Conservation (phyloP, 2,113 vertebrate species). For the Phoenicopterus ruber region DNA sequence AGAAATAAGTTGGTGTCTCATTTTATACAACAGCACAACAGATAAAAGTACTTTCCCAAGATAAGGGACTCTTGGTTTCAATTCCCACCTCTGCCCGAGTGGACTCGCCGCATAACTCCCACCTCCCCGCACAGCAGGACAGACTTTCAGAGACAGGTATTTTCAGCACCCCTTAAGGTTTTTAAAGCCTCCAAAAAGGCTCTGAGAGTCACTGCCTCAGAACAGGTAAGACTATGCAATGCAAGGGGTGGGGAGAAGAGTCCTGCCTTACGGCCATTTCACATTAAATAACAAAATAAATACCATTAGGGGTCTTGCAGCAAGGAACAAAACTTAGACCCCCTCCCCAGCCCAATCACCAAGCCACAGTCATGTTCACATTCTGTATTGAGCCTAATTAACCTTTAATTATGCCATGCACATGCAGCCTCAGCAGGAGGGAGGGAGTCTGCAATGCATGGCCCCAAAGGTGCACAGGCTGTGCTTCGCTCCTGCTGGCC, state of each 20-base stretch:
- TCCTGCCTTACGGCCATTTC: neutral
- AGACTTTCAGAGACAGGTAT: neutral
- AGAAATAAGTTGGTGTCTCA: neutral
- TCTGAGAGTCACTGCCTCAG: neutral
- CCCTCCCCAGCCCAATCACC: neutral
- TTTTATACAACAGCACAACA: neutral
- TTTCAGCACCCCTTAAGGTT: neutral
- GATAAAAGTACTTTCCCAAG: neutral
- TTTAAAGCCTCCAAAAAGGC: neutral
- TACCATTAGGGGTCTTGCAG: neutral
- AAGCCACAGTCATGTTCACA: neutral
- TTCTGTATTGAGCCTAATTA: neutral
- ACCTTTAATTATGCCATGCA: neutral
- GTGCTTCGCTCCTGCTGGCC: neutral
- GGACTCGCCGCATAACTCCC: rapidly evolving
- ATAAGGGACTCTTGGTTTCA: rapidly evolving
- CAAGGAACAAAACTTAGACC: neutral
- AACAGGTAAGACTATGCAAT: neutral
- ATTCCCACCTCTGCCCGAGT: neutral
- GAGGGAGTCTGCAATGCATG: neutral
- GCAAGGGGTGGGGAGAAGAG: neutral
- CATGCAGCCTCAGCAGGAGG: neutral
- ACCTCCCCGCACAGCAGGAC: neutral
- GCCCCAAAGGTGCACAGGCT: neutral
- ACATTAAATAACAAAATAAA: neutral